Evolutionary conservation across 2,797 vertebrate species (phyloP).

Genomic region (Siniperca obscura): DNA sequence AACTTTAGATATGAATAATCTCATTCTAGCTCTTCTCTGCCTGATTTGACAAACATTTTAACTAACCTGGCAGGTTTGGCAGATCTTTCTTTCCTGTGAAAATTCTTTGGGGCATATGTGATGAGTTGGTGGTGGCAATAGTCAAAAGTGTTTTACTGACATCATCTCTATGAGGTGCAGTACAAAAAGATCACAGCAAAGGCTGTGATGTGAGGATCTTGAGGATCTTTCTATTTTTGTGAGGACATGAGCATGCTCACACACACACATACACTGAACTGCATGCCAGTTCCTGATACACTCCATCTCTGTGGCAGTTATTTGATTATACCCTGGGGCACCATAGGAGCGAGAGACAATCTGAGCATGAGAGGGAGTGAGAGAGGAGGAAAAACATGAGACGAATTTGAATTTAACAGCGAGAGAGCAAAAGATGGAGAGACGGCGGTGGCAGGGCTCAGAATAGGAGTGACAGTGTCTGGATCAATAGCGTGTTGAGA

Average conservation of each 20-base stretch:
- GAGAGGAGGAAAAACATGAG: conserved; percentile 28
- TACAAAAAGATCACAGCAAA: background rate
- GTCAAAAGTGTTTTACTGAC: background rate
- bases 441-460: conserved; percentile 40
- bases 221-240: conserved; percentile 30
- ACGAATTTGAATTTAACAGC: conserved; percentile 64
- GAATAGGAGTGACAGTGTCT: conserved; percentile 54
- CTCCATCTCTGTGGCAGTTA: conserved; percentile 72
- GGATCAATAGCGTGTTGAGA: conserved; percentile 68
- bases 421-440: conserved; percentile 54
- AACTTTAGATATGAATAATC: background rate
- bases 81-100: background rate
- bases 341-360: conserved; percentile 52
- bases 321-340: conserved; percentile 70
- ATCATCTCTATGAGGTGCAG: background rate
- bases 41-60: background rate
- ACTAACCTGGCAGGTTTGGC: background rate
- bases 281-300: conserved; percentile 59
- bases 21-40: background rate
- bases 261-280: conserved; percentile 8
- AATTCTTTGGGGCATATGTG: background rate
- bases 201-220: background rate
- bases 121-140: background rate
- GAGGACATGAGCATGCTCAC: conserved; percentile 38
- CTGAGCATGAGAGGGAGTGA: conserved; percentile 21